These are phyloP conservation scores for Cyclargus thomasi DNA, from an alignment of 1,140 invertebrate genomes.

Conservation along the genomic window DNA sequence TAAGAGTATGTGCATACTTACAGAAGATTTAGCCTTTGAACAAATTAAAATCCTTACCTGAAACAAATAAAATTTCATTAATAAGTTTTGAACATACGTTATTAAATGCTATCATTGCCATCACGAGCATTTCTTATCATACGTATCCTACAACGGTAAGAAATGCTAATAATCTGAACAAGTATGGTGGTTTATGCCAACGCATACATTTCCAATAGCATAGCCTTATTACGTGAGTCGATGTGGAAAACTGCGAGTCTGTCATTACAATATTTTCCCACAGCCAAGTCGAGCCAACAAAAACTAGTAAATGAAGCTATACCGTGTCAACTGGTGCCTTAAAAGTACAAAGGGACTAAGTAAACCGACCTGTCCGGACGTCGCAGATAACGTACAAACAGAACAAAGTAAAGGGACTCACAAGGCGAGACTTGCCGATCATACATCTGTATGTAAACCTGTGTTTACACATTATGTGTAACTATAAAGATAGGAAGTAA, in stretches of 20 bases:
- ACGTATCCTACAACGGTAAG: too few species aligned
- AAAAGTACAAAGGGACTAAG: neutral
- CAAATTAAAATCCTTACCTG: neutral
- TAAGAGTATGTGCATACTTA: neutral
- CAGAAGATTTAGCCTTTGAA: neutral
- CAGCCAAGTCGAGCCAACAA: neutral
- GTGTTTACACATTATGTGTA: too few species aligned
- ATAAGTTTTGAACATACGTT: neutral
- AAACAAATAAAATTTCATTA: neutral
- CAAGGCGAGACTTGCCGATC: neutral
- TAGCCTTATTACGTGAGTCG: neutral
- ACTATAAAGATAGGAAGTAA: too few species aligned
- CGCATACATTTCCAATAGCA: neutral
- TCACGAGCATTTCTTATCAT: too few species aligned
- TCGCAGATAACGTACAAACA: neutral
- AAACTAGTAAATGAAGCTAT: conserved; percentile 11
- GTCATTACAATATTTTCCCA: conserved; percentile 13
- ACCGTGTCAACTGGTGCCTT: conserved; percentile 25
- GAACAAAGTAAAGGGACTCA: neutral
- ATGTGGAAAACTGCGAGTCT: neutral
- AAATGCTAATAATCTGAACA: too few species aligned
- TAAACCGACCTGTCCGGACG: neutral
- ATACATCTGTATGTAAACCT: too few species aligned
- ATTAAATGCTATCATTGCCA: too few species aligned
- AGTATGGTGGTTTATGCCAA: neutral